Base-by-base conservation (phyloP, 2,113 vertebrate genomes). In the Serinus canaria region DNA sequence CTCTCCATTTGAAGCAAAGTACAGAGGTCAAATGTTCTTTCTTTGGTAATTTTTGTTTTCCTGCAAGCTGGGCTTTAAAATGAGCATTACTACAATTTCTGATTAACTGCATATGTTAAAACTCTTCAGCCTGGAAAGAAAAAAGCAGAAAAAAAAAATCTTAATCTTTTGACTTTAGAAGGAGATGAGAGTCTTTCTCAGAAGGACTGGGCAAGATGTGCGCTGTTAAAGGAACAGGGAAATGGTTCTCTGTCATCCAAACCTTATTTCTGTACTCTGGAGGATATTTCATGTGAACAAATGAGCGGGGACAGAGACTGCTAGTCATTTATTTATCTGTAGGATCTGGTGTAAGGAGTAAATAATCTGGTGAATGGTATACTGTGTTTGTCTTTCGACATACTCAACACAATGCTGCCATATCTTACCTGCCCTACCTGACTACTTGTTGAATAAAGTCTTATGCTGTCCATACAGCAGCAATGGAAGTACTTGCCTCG, bases 401-500 rank as follows among this genome's bases (percentile, higher is more conserved):
- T 68, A 44, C 35, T n/a, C 8, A 25, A 27, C 4, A 33, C 21
- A 49, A 17, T 39, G 5, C 59, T 50, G 19, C 7, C 7, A 15
- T 43, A 70, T 80, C 28, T 39, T 47, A 83, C 24, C 20, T 62
- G 27, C 5, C 3, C 63, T 73, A n/a, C 24, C 46, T 62, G 30
- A 25, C 15, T 66, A 17, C 18, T 69, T 58, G 28, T 64, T 75
- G 43, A 84, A 81, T n/a, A 31, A 50, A 56, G 10, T 35, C 4
- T 60, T 11, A 13, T 0, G 0, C 19, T 35, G 18, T 24, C n/a
- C 1, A 0, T 47, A 52, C 15, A 49, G 14, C 24, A 59, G 25
- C 56, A 79, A 37, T 7, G 68, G 28, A 79, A 78, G 25, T 15
- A 66, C 10, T 47, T 69, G 28, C 20, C 18, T 80, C 18, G 15